Conservation (phyloP, 1,140 invertebrate genomes). For the Grapholita molesta region DNA sequence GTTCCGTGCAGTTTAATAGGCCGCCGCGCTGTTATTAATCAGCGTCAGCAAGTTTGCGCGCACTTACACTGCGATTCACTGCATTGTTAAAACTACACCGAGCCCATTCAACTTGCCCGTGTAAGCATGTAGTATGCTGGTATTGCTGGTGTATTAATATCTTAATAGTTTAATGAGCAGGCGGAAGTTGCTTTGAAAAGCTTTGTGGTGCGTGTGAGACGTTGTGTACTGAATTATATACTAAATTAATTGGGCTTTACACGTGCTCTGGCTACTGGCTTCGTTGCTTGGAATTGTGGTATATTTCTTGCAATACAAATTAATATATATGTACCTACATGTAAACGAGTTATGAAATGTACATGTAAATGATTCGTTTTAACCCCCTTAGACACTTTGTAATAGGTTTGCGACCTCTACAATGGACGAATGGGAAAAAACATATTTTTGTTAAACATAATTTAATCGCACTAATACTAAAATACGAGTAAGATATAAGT, state of each 20-base stretch:
- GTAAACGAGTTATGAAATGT: too few relatives aligned
- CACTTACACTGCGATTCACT: conserved; percentile 35
- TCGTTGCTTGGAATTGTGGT: too few relatives aligned
- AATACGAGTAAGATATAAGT: too few relatives aligned
- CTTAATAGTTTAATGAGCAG: conserved; percentile 6
- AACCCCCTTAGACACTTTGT: too few relatives aligned
- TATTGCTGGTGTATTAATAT: background rate
- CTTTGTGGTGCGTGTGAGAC: background rate
- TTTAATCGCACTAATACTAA: too few relatives aligned
- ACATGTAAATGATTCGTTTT: too few relatives aligned
- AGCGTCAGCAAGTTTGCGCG: conserved; percentile 48
- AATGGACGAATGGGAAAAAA: too few relatives aligned
- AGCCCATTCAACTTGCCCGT: conserved; percentile 16
- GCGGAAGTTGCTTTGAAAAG: background rate
- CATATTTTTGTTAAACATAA: too few relatives aligned
- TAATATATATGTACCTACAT: background rate
- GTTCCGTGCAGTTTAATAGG: background rate
- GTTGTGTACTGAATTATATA: background rate
- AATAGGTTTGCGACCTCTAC: too few relatives aligned
- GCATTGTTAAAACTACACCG: conserved; percentile 23
- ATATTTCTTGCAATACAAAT: background rate
- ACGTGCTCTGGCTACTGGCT: background rate
- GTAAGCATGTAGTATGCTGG: background rate
- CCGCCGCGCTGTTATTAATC: conserved; percentile 52
- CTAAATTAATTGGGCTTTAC: background rate